phyloP scores from a whole-genome alignment of 2,797 vertebrate species.

The Chanos chanos region DNA sequence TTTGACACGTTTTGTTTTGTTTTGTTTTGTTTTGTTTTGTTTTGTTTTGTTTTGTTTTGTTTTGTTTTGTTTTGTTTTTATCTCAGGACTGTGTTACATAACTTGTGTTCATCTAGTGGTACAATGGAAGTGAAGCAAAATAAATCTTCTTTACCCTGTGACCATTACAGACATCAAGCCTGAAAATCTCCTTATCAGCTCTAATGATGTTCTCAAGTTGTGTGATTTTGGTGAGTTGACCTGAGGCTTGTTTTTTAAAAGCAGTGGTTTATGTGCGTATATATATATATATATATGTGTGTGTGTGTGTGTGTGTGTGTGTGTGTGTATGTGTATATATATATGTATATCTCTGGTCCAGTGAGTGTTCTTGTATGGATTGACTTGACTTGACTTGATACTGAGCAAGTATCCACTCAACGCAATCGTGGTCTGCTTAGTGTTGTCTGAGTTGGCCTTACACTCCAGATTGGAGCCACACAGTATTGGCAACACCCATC shows the following conservation, averaged over 20 bases:
- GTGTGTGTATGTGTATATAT: constrained; percentile 12
- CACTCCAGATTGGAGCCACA: neutral
- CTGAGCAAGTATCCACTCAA: too few species aligned
- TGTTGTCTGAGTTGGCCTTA: constrained; percentile 6
- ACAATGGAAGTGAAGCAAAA: too few species aligned
- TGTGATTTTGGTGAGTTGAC: constrained; percentile 92
- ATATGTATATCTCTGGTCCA: constrained; percentile 5
- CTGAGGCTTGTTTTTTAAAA: constrained; percentile 7
- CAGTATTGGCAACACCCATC: neutral
- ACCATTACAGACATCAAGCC: constrained; percentile 90
- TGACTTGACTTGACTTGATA: too few species aligned
- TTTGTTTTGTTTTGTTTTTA: neutral
- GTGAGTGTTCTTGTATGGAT: constrained; percentile 5
- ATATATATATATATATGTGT: neutral
- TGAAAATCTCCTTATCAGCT: constrained; percentile 97
- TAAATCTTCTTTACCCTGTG: constrained; percentile 2
- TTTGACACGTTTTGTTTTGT: too few species aligned
- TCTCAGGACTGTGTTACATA: too few species aligned
- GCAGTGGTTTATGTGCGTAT: neutral
- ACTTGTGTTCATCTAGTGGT: too few species aligned
- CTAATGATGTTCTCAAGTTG: constrained; percentile 91
- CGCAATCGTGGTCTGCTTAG: constrained; percentile 6
- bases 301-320: neutral
- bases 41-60: neutral
- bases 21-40: neutral